These are phyloP conservation scores for Petrolisthes cinctipes DNA, from an alignment of 2,888 invertebrate genomes.

Conservation along the genomic window DNA sequence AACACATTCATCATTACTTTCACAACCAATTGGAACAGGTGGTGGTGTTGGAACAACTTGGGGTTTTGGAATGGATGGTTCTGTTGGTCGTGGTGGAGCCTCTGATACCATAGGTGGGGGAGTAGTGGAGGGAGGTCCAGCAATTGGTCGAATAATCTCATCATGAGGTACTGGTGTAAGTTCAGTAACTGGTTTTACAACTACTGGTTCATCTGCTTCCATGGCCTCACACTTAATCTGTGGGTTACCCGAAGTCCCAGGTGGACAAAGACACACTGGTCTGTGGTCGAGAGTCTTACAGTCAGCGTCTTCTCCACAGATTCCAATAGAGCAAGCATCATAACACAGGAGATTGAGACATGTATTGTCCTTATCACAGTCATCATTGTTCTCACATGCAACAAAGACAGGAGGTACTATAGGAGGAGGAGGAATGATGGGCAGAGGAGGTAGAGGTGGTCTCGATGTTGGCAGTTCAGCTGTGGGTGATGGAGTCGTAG, in stretches of 20 bases:
- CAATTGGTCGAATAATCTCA: slow-evolving; percentile 22
- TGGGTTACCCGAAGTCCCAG: slow-evolving; percentile 85
- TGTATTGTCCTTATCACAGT: slow-evolving; percentile 77
- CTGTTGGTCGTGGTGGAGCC: slow-evolving; percentile 38
- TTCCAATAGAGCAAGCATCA: slow-evolving; percentile 55
- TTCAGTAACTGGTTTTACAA: slow-evolving; percentile 25
- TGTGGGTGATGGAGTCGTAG: slow-evolving; percentile 2
- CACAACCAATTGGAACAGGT: slow-evolving; percentile 46
- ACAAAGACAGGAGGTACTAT: slow-evolving; percentile 38
- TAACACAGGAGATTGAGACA: slow-evolving; percentile 84
- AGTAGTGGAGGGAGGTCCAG: slow-evolving; percentile 27
- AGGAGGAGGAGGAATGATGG: slow-evolving; percentile 31
- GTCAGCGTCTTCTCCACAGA: slow-evolving; percentile 83
- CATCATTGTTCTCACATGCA: slow-evolving; percentile 74
- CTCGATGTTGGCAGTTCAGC: slow-evolving; percentile 15
- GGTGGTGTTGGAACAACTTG: slow-evolving; percentile 71
- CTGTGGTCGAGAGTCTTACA: slow-evolving; percentile 79
- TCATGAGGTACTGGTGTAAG: slow-evolving; percentile 9
- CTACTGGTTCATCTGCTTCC: slow-evolving; percentile 1
- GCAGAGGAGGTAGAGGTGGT: slow-evolving; percentile 15
- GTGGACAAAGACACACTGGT: slow-evolving; percentile 83
- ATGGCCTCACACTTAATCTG: slow-evolving; percentile 56
- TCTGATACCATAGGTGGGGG: slow-evolving; percentile 27
- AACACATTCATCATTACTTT: slow-evolving; percentile 43
- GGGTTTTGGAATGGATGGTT: slow-evolving; percentile 72